Evolutionary conservation across 2,113 vertebrate species (phyloP), one percentile per base, ranked within the genome.

Genomic region (Eubucco bourcierii): DNA sequence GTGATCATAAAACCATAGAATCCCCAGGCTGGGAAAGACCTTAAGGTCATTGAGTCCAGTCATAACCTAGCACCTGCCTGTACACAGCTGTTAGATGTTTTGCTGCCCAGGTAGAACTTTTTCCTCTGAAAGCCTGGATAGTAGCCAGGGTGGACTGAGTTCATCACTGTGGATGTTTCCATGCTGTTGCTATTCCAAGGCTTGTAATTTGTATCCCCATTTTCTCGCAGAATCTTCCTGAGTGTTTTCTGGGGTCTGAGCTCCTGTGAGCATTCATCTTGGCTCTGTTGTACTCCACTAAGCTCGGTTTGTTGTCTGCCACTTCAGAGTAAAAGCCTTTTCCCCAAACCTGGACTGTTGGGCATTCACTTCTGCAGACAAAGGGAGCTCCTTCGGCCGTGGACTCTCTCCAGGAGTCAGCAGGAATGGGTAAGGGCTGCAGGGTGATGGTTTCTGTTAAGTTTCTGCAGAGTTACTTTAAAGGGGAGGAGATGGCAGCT

Each of bases 251-350:
- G 46, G n/a, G 17, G 9, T 65, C 44, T 65, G 31, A 39, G 31
- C 53, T 77, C 31, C 1, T 0, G 0, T 56, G 60, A 52, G 56
- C 0, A 0, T 56, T 83, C 4, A 3, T 27, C 58, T 80, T 4
- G 12, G 34, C 44, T 74, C 37, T 52, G 31, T 53, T 58, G 58
- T 52, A 7, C 33, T 64, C 47, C 2, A 0, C 23, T 28, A 34
- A 77, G 68, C 66, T 71, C 39, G 53, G 33, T 67, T 88, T 33
- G 25, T 74, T 79, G 37, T 8, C 34, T 80, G 28, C 9, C 27
- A 28, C 15, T 37, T 46, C 19, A 64, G n/a, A 74, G 55, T 28
- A 18, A 39, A 79, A 19, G 2, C 24, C 31, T 21, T 63, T 59
- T 11, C 31, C 18, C 59, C 8, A n/a, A 47, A 41, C 34, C 46